Base-by-base conservation (phyloP, 1,140 invertebrate species). In the Neodiprion fabricii region DNA sequence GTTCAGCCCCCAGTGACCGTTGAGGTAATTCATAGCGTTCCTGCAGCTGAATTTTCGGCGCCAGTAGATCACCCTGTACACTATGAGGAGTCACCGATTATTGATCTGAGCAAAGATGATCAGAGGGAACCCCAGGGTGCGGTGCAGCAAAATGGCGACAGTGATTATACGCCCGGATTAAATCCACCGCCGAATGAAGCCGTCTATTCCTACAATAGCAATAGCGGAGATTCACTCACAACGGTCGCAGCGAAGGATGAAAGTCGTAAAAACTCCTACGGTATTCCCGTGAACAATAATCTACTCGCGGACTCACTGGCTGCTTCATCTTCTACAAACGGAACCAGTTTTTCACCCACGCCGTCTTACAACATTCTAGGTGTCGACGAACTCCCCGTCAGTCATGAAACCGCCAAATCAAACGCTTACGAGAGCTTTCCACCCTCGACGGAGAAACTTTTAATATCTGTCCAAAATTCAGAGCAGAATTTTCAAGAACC, bases 31-130 rank as follows among this genome's bases (percentile, higher is more conserved):
- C 11, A 61, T 12, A 61, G 53, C 53, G n/a, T 61, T 61, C 53
- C 53, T 12, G 11, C 53, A 12, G 53, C 53, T 12, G 53, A 61
- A 17, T 61, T 14, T 61, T 61, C 53, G 4, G 53, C 53, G 11
- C 4, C 53, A 7, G 40, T 69, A 4, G 67, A 69, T 0, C 23
- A 69, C 67, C 67, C 67, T 5, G 79, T 84, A 50, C 83, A 84
- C 71, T 81, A 77, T 50, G 75, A 83, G 50, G 72, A 82, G 47
- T 84, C 83, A 3, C 79, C 82, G 1, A 72, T 83, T 17, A 83
- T 84, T 48, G 83, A 84, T 70, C 48, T 84, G 21, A 78, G 71
- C 9, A 23, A 71, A 17, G n/a, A 53, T 48, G 17, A 70, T 23
- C 11, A 73, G 66, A 50, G 5, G 28, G 28, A 5, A 40, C 1